Conservation (phyloP, 1,140 invertebrate genomes). For the Drosophila triauraria region DNA sequence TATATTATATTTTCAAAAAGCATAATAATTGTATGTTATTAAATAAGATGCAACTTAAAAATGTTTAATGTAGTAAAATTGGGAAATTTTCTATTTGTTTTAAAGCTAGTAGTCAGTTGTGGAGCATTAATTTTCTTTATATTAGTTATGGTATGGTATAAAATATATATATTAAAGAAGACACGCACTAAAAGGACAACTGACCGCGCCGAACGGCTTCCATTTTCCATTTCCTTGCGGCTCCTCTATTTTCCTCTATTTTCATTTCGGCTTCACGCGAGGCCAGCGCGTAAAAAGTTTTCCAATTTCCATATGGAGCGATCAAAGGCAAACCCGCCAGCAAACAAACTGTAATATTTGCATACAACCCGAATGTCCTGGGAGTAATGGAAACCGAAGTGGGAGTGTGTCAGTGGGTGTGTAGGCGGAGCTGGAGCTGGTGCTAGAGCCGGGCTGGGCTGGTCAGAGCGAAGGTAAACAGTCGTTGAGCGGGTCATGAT, state of each 20-base stretch:
- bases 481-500: conserved; percentile 80
- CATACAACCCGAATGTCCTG: conserved; percentile 69
- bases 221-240: conserved; percentile 28
- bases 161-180: conserved; percentile 40
- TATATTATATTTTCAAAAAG: too few relatives aligned
- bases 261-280: conserved; percentile 57
- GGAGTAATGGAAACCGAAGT: conserved; percentile 20
- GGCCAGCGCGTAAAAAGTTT: conserved; percentile 71
- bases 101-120: too few relatives aligned
- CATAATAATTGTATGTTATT: too few relatives aligned
- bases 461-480: conserved; percentile 67
- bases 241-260: conserved; percentile 8
- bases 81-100: too few relatives aligned
- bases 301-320: conserved; percentile 78
- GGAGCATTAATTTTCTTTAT: not conserved
- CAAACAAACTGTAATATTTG: conserved; percentile 73
- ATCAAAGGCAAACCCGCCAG: conserved; percentile 66
- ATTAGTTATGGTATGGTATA: not conserved
- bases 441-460: conserved; percentile 7
- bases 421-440: conserved; percentile 8
- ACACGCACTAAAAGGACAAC: conserved; percentile 67
- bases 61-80: not conserved
- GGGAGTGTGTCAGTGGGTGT: conserved; percentile 1
- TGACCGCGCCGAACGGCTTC: conserved; percentile 24
- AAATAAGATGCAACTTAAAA: not conserved